Percentiles rank a stretch among this genome's conserved stretches.
Conservation (phyloP, 2,888 invertebrate genomes). For the Melanophora roralis region DNA sequence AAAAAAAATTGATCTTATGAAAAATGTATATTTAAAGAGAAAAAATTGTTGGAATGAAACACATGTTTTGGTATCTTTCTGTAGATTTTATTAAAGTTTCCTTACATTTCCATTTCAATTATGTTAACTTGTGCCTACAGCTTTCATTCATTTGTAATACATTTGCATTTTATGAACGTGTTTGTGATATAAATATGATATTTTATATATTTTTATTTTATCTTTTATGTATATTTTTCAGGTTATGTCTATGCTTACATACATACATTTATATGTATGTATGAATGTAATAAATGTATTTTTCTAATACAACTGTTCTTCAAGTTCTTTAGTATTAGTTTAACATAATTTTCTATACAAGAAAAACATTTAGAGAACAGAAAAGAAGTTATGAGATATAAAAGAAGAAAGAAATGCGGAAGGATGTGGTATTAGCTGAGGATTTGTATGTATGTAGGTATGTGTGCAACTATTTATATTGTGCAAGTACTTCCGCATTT, state of each 20-base stretch:
- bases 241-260: neutral
- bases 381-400: neutral
- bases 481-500: slow-evolving; percentile 53
- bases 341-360: slow-evolving; percentile 41
- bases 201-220: neutral
- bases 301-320: neutral
- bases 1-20: neutral
- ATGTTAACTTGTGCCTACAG: neutral
- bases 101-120: neutral
- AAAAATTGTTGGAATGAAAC: no score
- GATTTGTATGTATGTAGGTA: slow-evolving; percentile 11
- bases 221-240: neutral
- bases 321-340: slow-evolving; percentile 28
- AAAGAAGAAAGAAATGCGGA: slow-evolving; percentile 30
- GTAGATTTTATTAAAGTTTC: neutral
- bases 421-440: slow-evolving; percentile 55
- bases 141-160: neutral
- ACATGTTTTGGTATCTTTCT: neutral
- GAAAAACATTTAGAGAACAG: slow-evolving; percentile 19
- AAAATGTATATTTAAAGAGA: no score
- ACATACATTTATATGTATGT: neutral
- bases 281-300: neutral
- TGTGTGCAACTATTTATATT: no score
- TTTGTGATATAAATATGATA: neutral
- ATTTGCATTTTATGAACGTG: slow-evolving; percentile 27